These are phyloP conservation scores for Bombus waltoni DNA, from an alignment of 1,140 invertebrate species.

Conservation along the genomic window DNA sequence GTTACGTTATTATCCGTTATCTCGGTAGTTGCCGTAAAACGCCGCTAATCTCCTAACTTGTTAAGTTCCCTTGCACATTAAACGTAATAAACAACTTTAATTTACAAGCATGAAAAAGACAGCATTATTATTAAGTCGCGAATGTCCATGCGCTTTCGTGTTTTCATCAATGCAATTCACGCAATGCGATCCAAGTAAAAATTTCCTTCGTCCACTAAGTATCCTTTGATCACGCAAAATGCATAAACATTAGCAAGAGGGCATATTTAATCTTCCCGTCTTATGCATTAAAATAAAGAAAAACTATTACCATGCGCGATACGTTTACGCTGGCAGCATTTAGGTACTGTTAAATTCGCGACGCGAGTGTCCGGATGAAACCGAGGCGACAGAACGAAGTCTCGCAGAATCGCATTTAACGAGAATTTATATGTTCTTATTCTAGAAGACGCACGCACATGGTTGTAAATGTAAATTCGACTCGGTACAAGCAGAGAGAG, in stretches of 20 bases:
- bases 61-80: not conserved
- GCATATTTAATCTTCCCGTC: no score
- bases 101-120: not conserved
- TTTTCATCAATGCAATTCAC: no score
- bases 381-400: not conserved
- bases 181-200: no score
- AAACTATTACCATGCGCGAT: no score
- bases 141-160: no score
- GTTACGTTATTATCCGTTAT: slow-evolving; percentile 6
- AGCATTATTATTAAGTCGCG: not conserved
- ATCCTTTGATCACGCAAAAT: no score
- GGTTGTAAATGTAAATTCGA: slow-evolving; percentile 64
- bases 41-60: not conserved
- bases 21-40: not conserved
- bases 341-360: not conserved
- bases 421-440: slow-evolving; percentile 47
- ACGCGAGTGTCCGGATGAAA: not conserved
- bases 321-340: not conserved
- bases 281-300: no score
- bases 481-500: not conserved
- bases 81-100: no score
- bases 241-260: no score
- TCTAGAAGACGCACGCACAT: slow-evolving; percentile 5
- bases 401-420: slow-evolving; percentile 37
- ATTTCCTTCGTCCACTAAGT: no score